Evolutionary conservation across 2,888 invertebrate species (phyloP), one percentile per base, ranked within the genome.

Genomic region (Eupeodes luniger): DNA sequence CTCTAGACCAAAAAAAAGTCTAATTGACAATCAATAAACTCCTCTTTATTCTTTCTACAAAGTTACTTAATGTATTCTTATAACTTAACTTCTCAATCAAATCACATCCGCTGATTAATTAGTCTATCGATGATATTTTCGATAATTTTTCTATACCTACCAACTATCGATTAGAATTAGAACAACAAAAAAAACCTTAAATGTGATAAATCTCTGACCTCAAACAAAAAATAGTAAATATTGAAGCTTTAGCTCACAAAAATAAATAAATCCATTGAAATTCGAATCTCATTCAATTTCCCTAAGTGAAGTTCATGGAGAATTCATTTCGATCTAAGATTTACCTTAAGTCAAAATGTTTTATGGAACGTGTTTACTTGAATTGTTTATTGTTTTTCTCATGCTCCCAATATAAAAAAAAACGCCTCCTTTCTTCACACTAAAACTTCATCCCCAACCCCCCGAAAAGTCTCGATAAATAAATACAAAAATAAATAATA

Each of bases 261-360:
- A 75, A 44, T 34, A 40, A 59, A 59, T 34, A 78, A 69, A 66
- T 67, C 62, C 19, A 69, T 78, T 79, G 69, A 75, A 81, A 79
- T 70, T 62, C 74, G 75, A 75, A 81, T 75, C 61, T 72, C 81
- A 81, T 88, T 85, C 85, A 88, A 88, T 88, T 88, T 88, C 11
- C 78, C 88, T 88, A 88, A 88, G 88, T 88, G 88, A 85, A 88
- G 88, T 85, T 88, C 88, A 81, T 69, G 85, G 85, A 70, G 14
- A 84, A 85, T 84, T 7, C 40, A 81, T 78, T 27, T 27, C 27
- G 27, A 27, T 27, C 75, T 81, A 53, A 88, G 88, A 88, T 88
- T 75, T 85, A 85, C 85, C 88, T 85, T 81, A 88, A 88, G 88
- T 75, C 88, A 85, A 85, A 88, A 85, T 88, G 88, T 85, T 88